Base-by-base conservation (phyloP, 2,113 vertebrate genomes). In the Pituophis catenifer region DNA sequence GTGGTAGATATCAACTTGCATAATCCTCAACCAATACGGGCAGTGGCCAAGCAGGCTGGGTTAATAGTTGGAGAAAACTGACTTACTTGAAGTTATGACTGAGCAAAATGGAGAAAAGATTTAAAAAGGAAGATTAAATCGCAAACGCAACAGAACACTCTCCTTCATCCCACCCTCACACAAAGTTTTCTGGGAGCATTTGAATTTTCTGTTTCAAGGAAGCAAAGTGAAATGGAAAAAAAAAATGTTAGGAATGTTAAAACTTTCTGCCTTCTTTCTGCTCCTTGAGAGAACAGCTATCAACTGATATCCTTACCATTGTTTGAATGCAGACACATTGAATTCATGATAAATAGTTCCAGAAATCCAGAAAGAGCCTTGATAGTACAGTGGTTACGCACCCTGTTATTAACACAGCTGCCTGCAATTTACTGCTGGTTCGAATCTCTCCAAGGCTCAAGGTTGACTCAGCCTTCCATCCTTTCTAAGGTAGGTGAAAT, bases 311-410 rank as follows among this genome's bases (percentile, higher is more conserved):
- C 62, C 23, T 96, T 89, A n/a, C 94, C 94, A 89, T n/a, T 2
- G 54, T 94, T 92, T 88, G 93, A 94, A 85, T 95, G 90, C 92
- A 53, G 94, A 94, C 38, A 50, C n/a, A 6, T 90, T 57, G 85
- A n/a, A 92, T 88, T 95, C 89, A 0, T 58, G 93, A 88, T 92
- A 90, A 95, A 89, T 65, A 88, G 95, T 95, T 93, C 19, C 88
- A 55, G 58, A 94, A 92, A 95, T 94, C 94, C n/a, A n/a, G n/a
- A n/a, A n/a, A n/a, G n/a, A n/a, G n/a, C n/a, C n/a, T n/a, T n/a
- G n/a, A n/a, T n/a, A n/a, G n/a, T n/a, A n/a, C n/a, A n/a, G n/a
- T n/a, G n/a, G n/a, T n/a, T n/a, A n/a, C n/a, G n/a, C n/a, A n/a
- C n/a, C n/a, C n/a, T n/a, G n/a, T n/a, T n/a, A n/a, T n/a, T n/a